Evolutionary conservation across 1,140 invertebrate species (phyloP), one percentile per base, ranked within the genome.

Genomic region (Macrosteles quadrilineatus): DNA sequence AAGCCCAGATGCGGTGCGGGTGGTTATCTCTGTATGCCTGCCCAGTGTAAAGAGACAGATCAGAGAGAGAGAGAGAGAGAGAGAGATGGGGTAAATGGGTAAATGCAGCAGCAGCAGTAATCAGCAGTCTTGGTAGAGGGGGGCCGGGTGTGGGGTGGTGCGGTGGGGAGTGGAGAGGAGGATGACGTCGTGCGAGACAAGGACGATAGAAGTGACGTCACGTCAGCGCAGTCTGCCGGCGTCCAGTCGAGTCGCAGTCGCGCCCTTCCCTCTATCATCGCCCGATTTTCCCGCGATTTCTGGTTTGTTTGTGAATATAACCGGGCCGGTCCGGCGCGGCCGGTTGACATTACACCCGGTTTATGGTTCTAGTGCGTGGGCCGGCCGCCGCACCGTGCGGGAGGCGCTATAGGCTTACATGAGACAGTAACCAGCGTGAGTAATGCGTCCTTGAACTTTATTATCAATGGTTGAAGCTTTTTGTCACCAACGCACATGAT

Each of bases 221-320:
- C 14, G 47, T 17, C 14, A 50, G 47, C 14, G 47, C 47, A 11
- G 47, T 4, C 47, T 19, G 47, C 47, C 47, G 21, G 14, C 47
- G 21, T 3, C 47, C 47, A 50, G 47, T 50, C 14, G 14, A 50
- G 47, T 50, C 47, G 47, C 47, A 50, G 47, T 50, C 47, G 47
- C 47, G 47, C 14, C 47, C 47, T 50, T 50, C n/a, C 47, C 14
- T 21, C 14, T 50, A 50, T 19, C 47, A 21, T 50, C 21, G n/a
- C 47, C 21, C 47, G 47, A 50, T 11, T 50, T 50, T 50, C 47
- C 47, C 47, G 47, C 47, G 47, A 50, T 50, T 50, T 11, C 47
- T 50, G 47, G 47, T 50, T 50, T 50, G 47, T 50, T 50, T 11
- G 47, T 50, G 47, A 21, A 50, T 21, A 21, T 4, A 19, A 50